A percentile compares a stretch with the other conserved stretches of the same genome.
phyloP scores from a whole-genome alignment of 2,888 invertebrate species.

The Mesodorylaimus sp. region DNA sequence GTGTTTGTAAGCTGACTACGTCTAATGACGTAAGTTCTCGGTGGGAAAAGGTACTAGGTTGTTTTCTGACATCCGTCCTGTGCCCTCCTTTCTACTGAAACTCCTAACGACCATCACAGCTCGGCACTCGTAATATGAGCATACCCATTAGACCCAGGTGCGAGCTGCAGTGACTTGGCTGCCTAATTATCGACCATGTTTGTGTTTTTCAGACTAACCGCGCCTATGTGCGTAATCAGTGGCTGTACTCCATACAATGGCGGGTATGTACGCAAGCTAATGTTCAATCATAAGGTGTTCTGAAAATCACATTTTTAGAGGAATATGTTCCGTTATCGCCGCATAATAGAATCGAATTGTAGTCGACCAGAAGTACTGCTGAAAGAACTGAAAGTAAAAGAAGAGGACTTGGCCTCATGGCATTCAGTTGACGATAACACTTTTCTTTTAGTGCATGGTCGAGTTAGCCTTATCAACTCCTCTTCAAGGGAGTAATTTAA shows the following conservation, averaged over 20 bases:
- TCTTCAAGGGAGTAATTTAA: constrained; percentile 54
- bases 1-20: too few species aligned
- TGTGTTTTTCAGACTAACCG: constrained; percentile 48
- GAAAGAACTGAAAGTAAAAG: constrained; percentile 54
- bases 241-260: constrained; percentile 61
- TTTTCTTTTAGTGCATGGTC: constrained; percentile 47
- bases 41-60: too few species aligned
- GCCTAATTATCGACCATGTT: constrained; percentile 3
- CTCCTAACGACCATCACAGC: too few species aligned
- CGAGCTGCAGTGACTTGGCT: too few species aligned
- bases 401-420: too few species aligned
- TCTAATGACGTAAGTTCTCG: too few species aligned
- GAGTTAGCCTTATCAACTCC: constrained; percentile 55
- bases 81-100: too few species aligned
- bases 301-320: constrained; percentile 51
- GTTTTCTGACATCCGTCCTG: too few species aligned
- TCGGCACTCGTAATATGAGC: too few species aligned
- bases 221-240: constrained; percentile 59
- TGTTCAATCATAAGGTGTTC: constrained; percentile 12
- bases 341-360: constrained; percentile 44
- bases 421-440: too few species aligned
- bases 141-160: too few species aligned
- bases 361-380: constrained; percentile 51
- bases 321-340: constrained; percentile 53
- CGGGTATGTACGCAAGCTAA: constrained; percentile 43